Evolutionary conservation across 2,113 vertebrate genomes (phyloP).

Genomic region (Ceyx cyanopectus): DNA sequence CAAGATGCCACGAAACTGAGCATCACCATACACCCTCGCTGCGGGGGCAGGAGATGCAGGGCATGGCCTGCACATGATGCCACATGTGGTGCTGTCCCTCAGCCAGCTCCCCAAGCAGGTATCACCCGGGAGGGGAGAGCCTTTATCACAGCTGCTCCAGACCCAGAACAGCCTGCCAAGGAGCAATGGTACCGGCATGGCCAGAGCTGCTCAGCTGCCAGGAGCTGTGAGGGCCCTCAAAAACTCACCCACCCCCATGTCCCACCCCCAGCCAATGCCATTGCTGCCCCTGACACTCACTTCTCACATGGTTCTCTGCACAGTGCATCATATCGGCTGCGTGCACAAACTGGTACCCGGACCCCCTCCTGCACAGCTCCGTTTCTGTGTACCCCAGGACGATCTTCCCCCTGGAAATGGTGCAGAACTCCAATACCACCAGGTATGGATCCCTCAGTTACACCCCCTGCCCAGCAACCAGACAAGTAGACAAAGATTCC

Average conservation of each 20-base stretch:
- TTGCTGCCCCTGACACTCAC: constrained; percentile 57
- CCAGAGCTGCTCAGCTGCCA: background rate
- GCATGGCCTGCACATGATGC: fast-evolving
- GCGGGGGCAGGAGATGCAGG: fast-evolving
- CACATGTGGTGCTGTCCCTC: fast-evolving
- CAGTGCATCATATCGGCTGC: constrained; percentile 83
- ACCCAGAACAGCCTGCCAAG: fast-evolving
- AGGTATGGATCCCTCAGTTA: fast-evolving
- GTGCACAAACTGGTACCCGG: constrained; percentile 85
- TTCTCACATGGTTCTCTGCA: constrained; percentile 78
- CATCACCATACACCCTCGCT: fast-evolving
- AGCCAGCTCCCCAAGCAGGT: fast-evolving
- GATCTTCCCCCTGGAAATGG: constrained; percentile 7
- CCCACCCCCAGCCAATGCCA: too few relatives aligned
- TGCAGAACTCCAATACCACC: background rate
- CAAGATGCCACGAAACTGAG: fast-evolving
- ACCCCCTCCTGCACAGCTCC: constrained; percentile 79
- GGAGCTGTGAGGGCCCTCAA: background rate
- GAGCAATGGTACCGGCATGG: fast-evolving
- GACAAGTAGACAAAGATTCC: background rate
- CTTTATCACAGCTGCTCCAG: background rate
- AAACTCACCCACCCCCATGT: fast-evolving
- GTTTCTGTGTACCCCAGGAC: constrained; percentile 80
- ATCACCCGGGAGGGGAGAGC: background rate
- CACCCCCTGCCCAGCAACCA: background rate